Base-by-base conservation (phyloP, 2,888 invertebrate species). In the Lymantria dispar region DNA sequence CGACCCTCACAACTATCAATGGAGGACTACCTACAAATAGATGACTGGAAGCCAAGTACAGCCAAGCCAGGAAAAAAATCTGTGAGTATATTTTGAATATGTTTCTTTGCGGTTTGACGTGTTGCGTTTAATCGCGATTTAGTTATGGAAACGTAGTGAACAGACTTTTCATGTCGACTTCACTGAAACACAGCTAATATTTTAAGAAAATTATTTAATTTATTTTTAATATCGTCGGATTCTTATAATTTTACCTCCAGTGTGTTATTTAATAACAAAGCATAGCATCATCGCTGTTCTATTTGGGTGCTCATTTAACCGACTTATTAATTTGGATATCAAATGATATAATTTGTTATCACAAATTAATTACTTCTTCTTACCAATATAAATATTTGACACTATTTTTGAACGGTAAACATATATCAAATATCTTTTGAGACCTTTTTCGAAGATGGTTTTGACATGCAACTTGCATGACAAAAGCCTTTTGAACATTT, bases 1-100 rank as follows among this genome's bases (percentile, higher is more conserved):
- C 93, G 94, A 55, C 92, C 95, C 55, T 93, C 94, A 52, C 92
- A 94, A 52, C 92, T 94, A 72, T 96, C 97, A 52, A 96, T 99
- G 94, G 97, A 98, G 79, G 98, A 98, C 84, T 98, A 97, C 93
- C 93, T 99, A 58, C 97, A 98, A 86, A 94, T 78, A 91, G 96
- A 96, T 84, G 96, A 97, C 71, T 97, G 94, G 94, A 92, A 92
- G 65, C 92, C 94, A 49, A 91, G 88, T 62, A 82, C 80, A 44
- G 87, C 93, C 50, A 91, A 91, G 58, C 94, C 96, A 47, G 97
- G 98, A 62, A 96, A 98, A 89, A 98, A 98, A 90, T 93, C 97
- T 91, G 98, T 98, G 92, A 92, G 94, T 92, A 71, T 74, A 47
- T 22, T 30, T 30, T 13, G 36, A 33, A 10, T 33, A 10, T 33